These are phyloP conservation scores for Siderastrea siderea DNA, from an alignment of 92 coral and sea anemone genomes.

Conservation along the genomic window DNA sequence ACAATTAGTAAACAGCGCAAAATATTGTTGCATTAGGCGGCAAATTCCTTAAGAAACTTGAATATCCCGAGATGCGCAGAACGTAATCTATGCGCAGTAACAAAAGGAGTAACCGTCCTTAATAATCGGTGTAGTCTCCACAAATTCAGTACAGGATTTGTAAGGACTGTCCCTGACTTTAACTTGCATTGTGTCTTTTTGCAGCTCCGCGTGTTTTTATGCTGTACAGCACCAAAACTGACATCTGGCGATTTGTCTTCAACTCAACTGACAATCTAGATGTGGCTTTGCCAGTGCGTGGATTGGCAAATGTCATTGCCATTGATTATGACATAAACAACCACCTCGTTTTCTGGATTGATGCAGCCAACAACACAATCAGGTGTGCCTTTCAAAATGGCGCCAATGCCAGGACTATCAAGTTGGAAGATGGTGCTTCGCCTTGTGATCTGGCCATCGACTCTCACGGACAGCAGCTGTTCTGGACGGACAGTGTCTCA, in stretches of 20 bases:
- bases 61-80: too few relatives aligned
- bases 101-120: too few relatives aligned
- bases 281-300: slow-evolving; percentile 80
- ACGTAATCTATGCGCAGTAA: too few relatives aligned
- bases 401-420: slow-evolving; percentile 43
- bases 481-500: slow-evolving; percentile 85
- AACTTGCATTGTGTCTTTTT: neutral
- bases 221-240: slow-evolving; percentile 83
- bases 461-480: slow-evolving; percentile 88
- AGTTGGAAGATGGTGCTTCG: slow-evolving; percentile 23
- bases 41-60: too few relatives aligned
- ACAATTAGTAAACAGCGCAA: too few relatives aligned
- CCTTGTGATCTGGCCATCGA: slow-evolving; percentile 95
- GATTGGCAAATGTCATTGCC: slow-evolving; percentile 72
- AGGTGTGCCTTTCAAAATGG: slow-evolving; percentile 83
- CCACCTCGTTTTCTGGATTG: slow-evolving; percentile 92
- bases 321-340: slow-evolving; percentile 87
- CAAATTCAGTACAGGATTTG: too few relatives aligned
- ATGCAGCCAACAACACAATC: slow-evolving; percentile 53
- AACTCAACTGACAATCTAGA: slow-evolving; percentile 85
- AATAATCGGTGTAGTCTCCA: too few relatives aligned
- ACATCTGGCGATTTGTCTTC: slow-evolving; percentile 83
- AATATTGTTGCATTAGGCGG: too few relatives aligned
- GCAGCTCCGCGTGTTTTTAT: slow-evolving; percentile 87
- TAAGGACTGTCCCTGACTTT: too few relatives aligned